phyloP scores from a whole-genome alignment of 2,888 invertebrate genomes.

The Drosophila setosimentum region DNA sequence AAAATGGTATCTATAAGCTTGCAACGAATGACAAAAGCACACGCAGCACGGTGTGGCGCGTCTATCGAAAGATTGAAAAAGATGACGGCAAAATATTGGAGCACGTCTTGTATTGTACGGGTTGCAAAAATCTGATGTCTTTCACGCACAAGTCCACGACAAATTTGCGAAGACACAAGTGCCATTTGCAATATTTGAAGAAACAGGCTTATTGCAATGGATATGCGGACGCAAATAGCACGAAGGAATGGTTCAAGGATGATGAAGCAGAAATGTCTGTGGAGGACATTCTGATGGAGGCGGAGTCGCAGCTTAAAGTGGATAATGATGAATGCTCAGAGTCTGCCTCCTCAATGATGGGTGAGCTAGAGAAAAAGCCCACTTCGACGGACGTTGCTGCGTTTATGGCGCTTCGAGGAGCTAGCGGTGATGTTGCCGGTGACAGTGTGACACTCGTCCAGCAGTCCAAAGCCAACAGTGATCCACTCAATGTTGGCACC shows the following conservation, averaged over 20 bases:
- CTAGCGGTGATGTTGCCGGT: neutral
- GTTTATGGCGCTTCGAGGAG: constrained; percentile 46
- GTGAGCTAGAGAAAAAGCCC: constrained; percentile 60
- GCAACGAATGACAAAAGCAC: constrained; percentile 60
- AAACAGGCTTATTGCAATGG: constrained; percentile 43
- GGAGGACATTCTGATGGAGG: constrained; percentile 27
- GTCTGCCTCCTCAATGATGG: constrained; percentile 13
- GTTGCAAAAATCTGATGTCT: constrained; percentile 66
- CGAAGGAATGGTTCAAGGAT: constrained; percentile 48
- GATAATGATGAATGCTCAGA: constrained; percentile 43
- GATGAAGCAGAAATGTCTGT: constrained; percentile 48
- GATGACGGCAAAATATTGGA: constrained; percentile 67
- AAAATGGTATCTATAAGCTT: constrained; percentile 60
- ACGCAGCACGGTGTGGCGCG: constrained; percentile 68
- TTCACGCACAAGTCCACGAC: constrained; percentile 69
- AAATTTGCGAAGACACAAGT: constrained; percentile 62
- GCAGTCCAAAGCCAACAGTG: constrained; percentile 23
- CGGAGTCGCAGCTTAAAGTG: constrained; percentile 41
- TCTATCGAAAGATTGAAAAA: constrained; percentile 62
- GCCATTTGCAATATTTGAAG: constrained; percentile 64
- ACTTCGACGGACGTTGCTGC: constrained; percentile 52
- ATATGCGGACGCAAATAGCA: constrained; percentile 30
- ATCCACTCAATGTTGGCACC: constrained; percentile 14
- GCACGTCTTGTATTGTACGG: constrained; percentile 59
- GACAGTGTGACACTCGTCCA: constrained; percentile 5